Evolutionary conservation across 2,888 invertebrate species (phyloP), one percentile per base, ranked within the genome.

Genomic region (Apocheima hispidaria): DNA sequence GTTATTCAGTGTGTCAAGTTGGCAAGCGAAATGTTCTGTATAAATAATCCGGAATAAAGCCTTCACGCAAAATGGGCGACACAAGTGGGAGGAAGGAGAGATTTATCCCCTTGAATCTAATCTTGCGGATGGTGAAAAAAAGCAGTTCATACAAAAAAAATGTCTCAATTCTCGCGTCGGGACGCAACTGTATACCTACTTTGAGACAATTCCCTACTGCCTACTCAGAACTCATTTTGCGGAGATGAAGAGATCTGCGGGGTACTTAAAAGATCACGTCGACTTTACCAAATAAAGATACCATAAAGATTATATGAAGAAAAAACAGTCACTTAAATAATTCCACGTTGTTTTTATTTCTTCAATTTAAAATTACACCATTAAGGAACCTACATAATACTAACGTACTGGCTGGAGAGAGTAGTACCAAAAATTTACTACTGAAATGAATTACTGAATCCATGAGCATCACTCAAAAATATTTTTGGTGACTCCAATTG

Each of bases 41-140:
- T 88, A 88, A 88, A 88, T 89, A 89, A 88, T 87, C 84, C 81
- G 66, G 84, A 83, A 87, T 88, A 88, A 87, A 88, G 88, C 84
- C 86, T 84, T 86, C 84, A 85, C 83, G 87, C 85, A 88, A 86
- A 87, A 84, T 79, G 85, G 82, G 83, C 74, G 82, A 86, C 84
- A 82, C 83, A 77, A 86, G 84, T 78, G 83, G 82, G 82, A 80
- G 84, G 83, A 80, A 81, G 77, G 80, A 82, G 79, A 88, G 89
- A 92, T 91, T 90, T 92, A 92, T 91, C 84, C 87, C 78, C 86
- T 85, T 82, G 88, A 88, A 90, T 91, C 86, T 90, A 90, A 90
- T 91, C 89, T 91, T 87, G 87, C 75, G 88, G 86, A 88, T 90
- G 84, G 87, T 80, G 83, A 87, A 88, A 87, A n/a, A 84, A 86